A percentile compares a stretch with the other conserved stretches of the same genome.
Conservation (phyloP, 2,888 invertebrate genomes). For the Chymomyza procnemis region DNA sequence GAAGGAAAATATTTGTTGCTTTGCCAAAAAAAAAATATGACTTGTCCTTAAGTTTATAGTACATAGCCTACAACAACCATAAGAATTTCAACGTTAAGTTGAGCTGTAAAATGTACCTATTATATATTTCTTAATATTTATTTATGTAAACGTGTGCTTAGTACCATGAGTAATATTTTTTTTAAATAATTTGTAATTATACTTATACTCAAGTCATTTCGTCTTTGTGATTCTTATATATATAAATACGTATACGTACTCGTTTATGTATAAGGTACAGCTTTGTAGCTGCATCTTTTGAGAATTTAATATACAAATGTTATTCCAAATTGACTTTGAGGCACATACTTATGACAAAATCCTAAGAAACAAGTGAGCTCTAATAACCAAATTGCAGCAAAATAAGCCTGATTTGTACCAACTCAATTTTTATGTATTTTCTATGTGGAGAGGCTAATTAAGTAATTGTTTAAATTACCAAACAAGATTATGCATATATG, state of each 20-base stretch:
- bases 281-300: background rate
- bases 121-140: slow-evolving; percentile 27
- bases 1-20: slow-evolving; percentile 16
- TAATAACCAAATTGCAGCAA: no score
- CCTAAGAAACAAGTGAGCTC: background rate
- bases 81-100: slow-evolving; percentile 40
- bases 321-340: background rate
- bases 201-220: slow-evolving; percentile 55
- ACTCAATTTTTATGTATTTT: background rate
- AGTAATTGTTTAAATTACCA: no score
- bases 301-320: background rate
- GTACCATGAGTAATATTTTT: slow-evolving; percentile 16
- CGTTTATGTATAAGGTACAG: background rate
- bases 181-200: slow-evolving; percentile 35
- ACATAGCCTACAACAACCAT: slow-evolving; percentile 11
- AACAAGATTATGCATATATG: background rate
- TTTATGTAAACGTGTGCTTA: slow-evolving; percentile 24
- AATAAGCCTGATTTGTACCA: background rate
- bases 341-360: background rate
- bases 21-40: slow-evolving; percentile 12
- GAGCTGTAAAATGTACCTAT: slow-evolving; percentile 35
- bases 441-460: background rate
- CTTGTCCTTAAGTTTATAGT: background rate
- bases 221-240: slow-evolving; percentile 54
- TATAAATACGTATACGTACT: background rate